Percentiles rank a stretch among this genome's conserved stretches.
Evolutionary conservation across 2,797 vertebrate genomes (phyloP).

Genomic region (Myoxocephalus aenaeus): DNA sequence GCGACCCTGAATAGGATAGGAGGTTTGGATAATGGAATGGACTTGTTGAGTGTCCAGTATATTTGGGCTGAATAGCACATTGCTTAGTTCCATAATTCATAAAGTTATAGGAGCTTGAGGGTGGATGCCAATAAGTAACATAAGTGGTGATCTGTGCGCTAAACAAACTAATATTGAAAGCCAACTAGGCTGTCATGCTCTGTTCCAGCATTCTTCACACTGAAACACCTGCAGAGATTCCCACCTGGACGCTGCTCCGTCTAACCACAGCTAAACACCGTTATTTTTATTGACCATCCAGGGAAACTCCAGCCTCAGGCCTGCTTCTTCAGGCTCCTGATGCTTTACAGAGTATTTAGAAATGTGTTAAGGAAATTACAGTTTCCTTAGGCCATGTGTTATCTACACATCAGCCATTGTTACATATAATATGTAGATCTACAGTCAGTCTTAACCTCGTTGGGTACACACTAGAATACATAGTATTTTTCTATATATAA

Average conservation of each 20-base stretch:
- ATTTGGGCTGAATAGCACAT: not conserved
- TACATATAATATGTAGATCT: conserved; percentile 1
- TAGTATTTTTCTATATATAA: not conserved
- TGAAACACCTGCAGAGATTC: not conserved
- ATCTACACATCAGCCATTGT: conserved; percentile 3
- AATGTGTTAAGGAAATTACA: not conserved
- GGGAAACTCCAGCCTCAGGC: not conserved
- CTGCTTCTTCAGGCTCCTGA: conserved; percentile 1
- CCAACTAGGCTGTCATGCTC: not conserved
- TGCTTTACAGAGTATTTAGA: conserved; percentile 9
- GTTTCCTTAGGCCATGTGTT: not conserved
- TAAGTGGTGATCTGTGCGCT: not conserved
- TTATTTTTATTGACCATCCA: not conserved
- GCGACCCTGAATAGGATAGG: too few species aligned
- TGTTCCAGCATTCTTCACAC: not conserved
- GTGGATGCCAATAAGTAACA: not conserved
- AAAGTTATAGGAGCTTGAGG: not conserved
- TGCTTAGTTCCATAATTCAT: not conserved
- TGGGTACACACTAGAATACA: not conserved
- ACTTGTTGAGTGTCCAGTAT: not conserved
- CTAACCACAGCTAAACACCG: conserved; percentile 2
- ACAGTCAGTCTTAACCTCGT: conserved; percentile 1
- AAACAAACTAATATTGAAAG: not conserved
- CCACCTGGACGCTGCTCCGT: not conserved
- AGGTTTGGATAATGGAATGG: too few species aligned